phyloP scores from a whole-genome alignment of 2,888 invertebrate species.

The Drosophila recens region DNA sequence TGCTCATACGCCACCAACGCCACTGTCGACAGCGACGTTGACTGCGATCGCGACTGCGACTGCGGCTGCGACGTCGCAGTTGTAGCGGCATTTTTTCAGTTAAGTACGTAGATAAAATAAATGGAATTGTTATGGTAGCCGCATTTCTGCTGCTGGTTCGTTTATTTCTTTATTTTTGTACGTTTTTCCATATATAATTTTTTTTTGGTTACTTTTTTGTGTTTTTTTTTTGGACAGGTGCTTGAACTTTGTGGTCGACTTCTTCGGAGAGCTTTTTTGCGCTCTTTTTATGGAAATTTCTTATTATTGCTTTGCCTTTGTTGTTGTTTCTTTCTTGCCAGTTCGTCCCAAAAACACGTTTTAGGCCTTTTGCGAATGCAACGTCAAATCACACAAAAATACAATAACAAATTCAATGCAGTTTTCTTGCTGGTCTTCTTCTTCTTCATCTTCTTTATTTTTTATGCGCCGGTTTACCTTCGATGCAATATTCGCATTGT shows the following conservation, averaged over 20 bases:
- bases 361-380: slow-evolving; percentile 59
- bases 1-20: slow-evolving; percentile 71
- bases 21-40: slow-evolving; percentile 12
- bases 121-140: slow-evolving; percentile 70
- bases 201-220: slow-evolving; percentile 24
- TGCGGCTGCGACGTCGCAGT: slow-evolving; percentile 33
- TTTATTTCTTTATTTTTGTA: slow-evolving; percentile 55
- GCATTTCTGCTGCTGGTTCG: slow-evolving; percentile 54
- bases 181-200: slow-evolving; percentile 20
- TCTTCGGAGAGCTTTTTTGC: slow-evolving; percentile 33
- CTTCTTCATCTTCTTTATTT: slow-evolving; percentile 23
- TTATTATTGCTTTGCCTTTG: slow-evolving; percentile 20
- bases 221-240: slow-evolving; percentile 68
- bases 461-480: slow-evolving; percentile 79
- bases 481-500: slow-evolving; percentile 57
- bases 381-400: slow-evolving; percentile 55
- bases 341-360: slow-evolving; percentile 61
- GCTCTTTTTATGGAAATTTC: slow-evolving; percentile 71
- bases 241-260: slow-evolving; percentile 71
- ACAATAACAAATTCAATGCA: slow-evolving; percentile 64
- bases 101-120: slow-evolving; percentile 60
- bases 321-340: slow-evolving; percentile 6
- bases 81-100: slow-evolving; percentile 44
- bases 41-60: slow-evolving; percentile 15
- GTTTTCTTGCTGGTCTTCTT: slow-evolving; percentile 42